phyloP scores from a whole-genome alignment of 2,113 vertebrate species.

The Perccottus glenii region DNA sequence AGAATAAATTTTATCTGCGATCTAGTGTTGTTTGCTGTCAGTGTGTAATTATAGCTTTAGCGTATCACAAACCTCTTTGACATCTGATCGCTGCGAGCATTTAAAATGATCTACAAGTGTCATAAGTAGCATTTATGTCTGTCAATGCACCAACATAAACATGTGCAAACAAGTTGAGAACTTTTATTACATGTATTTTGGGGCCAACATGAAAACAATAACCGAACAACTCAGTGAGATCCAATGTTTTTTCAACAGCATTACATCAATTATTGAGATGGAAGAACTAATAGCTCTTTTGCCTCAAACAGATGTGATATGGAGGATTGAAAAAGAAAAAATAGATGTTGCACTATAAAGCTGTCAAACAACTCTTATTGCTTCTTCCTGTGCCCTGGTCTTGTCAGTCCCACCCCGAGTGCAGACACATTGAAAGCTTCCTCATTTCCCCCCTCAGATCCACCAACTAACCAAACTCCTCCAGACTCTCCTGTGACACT shows the following conservation, averaged over 20 bases:
- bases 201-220: constrained; percentile 39
- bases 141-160: constrained; percentile 33
- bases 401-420: constrained; percentile 63
- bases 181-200: constrained; percentile 13
- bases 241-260: constrained; percentile 54
- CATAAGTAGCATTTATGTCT: constrained; percentile 32
- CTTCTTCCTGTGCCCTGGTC: constrained; percentile 72
- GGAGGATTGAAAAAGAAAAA: constrained; percentile 57
- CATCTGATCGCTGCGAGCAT: constrained; percentile 13
- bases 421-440: constrained; percentile 70
- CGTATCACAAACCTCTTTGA: constrained; percentile 3
- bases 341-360: constrained; percentile 71
- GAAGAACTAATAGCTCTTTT: constrained; percentile 61
- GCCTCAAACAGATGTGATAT: constrained; percentile 72
- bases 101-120: constrained; percentile 47
- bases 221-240: constrained; percentile 33
- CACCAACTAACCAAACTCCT: constrained; percentile 64
- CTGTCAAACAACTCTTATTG: constrained; percentile 78
- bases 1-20: constrained; percentile 5
- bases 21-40: constrained; percentile 30
- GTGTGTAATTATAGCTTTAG: constrained; percentile 9
- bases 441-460: constrained; percentile 54
- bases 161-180: constrained; percentile 21
- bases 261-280: constrained; percentile 65
- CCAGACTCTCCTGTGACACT: constrained; percentile 62